These are phyloP conservation scores for Xiphophorus maculatus DNA, from an alignment of 2,113 vertebrate species.

Conservation along the genomic window DNA sequence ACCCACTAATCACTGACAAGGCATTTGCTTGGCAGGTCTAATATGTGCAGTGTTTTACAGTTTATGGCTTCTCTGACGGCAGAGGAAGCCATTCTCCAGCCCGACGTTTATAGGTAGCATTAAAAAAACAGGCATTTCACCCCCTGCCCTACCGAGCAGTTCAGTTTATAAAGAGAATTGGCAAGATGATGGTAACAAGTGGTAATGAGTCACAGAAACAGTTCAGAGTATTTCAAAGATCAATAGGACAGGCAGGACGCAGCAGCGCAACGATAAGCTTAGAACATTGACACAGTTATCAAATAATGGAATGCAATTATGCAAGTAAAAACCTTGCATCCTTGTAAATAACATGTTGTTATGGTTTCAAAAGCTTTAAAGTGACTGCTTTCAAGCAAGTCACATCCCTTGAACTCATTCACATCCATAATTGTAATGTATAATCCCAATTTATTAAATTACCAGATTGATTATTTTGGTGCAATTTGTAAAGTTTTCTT, in stretches of 20 bases:
- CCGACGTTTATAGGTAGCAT: slow-evolving; percentile 6
- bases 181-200: slow-evolving; percentile 7
- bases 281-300: background rate
- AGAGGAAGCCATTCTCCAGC: background rate
- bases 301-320: background rate
- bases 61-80: slow-evolving; percentile 5
- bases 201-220: background rate
- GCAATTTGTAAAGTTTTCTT: background rate
- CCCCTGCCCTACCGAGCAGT: slow-evolving; percentile 1
- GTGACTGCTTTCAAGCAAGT: background rate
- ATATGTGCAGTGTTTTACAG: background rate
- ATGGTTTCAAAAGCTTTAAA: background rate
- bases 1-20: background rate
- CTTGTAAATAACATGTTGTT: background rate
- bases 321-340: background rate
- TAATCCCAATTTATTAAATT: too few species aligned
- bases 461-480: background rate
- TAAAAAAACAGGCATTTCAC: slow-evolving; percentile 1
- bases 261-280: background rate
- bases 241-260: background rate
- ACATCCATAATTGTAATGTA: too few species aligned
- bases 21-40: slow-evolving; percentile 8
- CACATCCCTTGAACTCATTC: too few species aligned
- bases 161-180: background rate
- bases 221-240: background rate